These are phyloP conservation scores for Artemia sinica DNA, from an alignment of 2,888 invertebrate genomes.

Conservation along the genomic window DNA sequence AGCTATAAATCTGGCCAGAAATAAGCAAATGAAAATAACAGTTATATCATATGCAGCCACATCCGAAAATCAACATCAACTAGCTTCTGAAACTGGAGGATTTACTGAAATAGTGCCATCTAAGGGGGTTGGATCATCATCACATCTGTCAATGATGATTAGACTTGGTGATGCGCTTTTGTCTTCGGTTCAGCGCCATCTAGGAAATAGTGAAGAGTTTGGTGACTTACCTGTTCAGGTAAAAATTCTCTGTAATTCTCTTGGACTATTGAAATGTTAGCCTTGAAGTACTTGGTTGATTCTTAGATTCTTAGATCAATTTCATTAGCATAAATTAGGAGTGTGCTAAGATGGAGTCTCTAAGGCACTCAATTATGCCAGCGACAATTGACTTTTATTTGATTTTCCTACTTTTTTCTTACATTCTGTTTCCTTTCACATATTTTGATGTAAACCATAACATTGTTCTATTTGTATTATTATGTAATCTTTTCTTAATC, in stretches of 20 bases:
- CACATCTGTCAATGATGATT: constrained; percentile 25
- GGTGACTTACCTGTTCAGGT: constrained; percentile 20
- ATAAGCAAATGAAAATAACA: constrained; percentile 36
- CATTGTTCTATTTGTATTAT: too few relatives aligned
- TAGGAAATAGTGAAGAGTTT: constrained; percentile 1
- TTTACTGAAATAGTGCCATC: constrained; percentile 24
- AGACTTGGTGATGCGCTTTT: constrained; percentile 21
- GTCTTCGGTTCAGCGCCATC: constrained; percentile 18
- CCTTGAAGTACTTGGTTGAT: too few relatives aligned
- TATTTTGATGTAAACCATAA: too few relatives aligned
- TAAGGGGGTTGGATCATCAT: constrained; percentile 27
- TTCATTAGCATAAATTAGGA: too few relatives aligned
- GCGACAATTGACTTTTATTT: too few relatives aligned
- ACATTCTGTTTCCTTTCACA: too few relatives aligned
- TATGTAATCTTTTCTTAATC: too few relatives aligned
- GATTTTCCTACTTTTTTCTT: too few relatives aligned
- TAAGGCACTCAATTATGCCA: too few relatives aligned
- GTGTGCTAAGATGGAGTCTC: too few relatives aligned
- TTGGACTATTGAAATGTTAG: too few relatives aligned
- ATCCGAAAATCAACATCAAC: constrained; percentile 14
- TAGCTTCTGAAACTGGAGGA: constrained; percentile 19
- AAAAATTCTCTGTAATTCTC: background rate
- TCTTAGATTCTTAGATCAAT: too few relatives aligned
- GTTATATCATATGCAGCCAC: constrained; percentile 38
- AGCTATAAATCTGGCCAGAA: constrained; percentile 33